A percentile compares a stretch with the other conserved stretches of the same genome.
Evolutionary conservation across 2,113 vertebrate genomes (phyloP).

Genomic region (Atlantisia rogersi): DNA sequence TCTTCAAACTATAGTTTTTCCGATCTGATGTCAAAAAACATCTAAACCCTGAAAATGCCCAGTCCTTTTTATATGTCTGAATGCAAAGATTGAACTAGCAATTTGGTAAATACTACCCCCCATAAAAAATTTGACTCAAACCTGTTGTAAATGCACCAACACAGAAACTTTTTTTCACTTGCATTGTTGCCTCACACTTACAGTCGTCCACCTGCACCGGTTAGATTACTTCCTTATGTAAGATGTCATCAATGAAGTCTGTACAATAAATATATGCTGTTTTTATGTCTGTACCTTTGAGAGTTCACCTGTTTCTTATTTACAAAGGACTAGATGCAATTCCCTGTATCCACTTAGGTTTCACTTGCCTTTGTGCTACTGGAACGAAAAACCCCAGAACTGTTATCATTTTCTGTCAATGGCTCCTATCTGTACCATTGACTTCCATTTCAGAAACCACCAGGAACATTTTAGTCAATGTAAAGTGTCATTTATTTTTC

Average conservation of each 20-base stretch:
- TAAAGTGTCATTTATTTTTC: constrained; percentile 42
- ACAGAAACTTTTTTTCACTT: background rate
- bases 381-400: background rate
- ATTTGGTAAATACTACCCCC: background rate
- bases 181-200: background rate
- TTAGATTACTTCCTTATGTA: background rate
- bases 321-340: background rate
- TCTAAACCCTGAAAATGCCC: background rate
- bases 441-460: background rate
- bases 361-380: background rate
- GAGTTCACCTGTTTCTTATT: background rate
- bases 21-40: background rate
- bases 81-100: background rate
- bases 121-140: background rate
- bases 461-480: background rate
- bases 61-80: background rate
- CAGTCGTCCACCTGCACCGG: background rate
- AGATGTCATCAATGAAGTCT: background rate
- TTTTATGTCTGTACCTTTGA: background rate
- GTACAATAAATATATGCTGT: background rate
- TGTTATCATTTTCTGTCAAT: background rate
- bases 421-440: background rate
- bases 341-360: background rate
- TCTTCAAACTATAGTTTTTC: background rate
- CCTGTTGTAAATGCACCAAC: background rate